Conservation (phyloP, 2,797 vertebrate genomes). For the Falco rusticolus region DNA sequence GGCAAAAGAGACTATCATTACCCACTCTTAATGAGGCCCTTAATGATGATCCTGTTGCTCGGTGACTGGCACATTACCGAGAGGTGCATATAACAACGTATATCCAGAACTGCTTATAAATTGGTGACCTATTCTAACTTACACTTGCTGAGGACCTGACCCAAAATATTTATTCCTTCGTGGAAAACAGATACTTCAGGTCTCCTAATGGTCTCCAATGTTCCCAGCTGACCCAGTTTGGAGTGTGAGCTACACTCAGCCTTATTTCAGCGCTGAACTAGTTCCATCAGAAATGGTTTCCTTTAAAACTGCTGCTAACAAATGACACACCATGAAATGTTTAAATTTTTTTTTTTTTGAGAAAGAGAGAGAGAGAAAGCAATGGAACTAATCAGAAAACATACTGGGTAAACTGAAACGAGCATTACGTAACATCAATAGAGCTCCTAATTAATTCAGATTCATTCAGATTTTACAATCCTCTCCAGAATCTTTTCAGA, state of each 20-base stretch:
- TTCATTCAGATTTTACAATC: slow-evolving; percentile 29
- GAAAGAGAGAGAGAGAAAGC: neutral
- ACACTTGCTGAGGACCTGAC: slow-evolving; percentile 23
- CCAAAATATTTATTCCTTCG: slow-evolving; percentile 42
- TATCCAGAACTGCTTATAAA: slow-evolving; percentile 26
- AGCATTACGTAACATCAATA: slow-evolving; percentile 22
- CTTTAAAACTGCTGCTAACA: slow-evolving; percentile 19
- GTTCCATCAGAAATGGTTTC: slow-evolving; percentile 63
- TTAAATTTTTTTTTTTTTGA: neutral
- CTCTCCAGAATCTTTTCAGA: slow-evolving; percentile 37
- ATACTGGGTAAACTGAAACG: neutral
- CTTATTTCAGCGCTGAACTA: slow-evolving; percentile 39
- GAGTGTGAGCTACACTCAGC: slow-evolving; percentile 19
- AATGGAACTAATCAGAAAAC: slow-evolving; percentile 16
- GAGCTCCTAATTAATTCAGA: slow-evolving; percentile 53
- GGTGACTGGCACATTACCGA: neutral
- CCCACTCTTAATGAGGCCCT: slow-evolving; percentile 38
- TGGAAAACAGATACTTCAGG: slow-evolving; percentile 29
- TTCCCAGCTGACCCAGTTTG: slow-evolving; percentile 62
- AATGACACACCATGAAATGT: slow-evolving; percentile 16
- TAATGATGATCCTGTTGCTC: slow-evolving; percentile 50
- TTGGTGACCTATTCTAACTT: neutral
- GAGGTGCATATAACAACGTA: slow-evolving; percentile 1
- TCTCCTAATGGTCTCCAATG: slow-evolving; percentile 45
- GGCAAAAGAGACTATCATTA: slow-evolving; percentile 25